phyloP scores from a whole-genome alignment of 2,888 invertebrate genomes.

The Bimastos eiseni region DNA sequence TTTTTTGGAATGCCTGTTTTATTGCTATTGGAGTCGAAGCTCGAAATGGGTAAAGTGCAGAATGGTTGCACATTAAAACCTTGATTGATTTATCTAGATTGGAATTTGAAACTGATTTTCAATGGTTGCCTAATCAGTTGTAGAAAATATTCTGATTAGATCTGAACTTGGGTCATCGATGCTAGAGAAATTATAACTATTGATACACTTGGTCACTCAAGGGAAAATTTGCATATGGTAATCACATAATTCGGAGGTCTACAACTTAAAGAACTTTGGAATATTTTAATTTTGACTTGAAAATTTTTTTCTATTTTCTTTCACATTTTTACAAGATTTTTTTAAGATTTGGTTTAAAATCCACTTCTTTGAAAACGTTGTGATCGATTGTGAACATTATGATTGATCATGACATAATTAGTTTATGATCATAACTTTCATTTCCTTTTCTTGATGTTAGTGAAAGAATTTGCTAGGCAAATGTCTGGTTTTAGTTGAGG shows the following conservation, averaged over 20 bases:
- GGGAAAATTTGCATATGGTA: neutral
- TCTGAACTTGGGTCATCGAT: neutral
- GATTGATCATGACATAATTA: neutral
- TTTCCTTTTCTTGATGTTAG: neutral
- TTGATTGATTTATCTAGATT: no score
- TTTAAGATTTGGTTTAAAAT: neutral
- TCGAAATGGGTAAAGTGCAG: neutral
- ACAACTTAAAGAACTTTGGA: neutral
- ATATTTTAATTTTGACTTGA: constrained; percentile 1
- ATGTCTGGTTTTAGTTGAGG: neutral
- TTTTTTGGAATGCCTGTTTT: neutral
- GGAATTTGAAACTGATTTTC: neutral
- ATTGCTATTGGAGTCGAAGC: neutral
- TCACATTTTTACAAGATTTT: no score
- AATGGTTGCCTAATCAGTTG: neutral
- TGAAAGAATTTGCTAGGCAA: neutral
- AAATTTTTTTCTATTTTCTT: no score
- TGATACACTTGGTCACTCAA: neutral
- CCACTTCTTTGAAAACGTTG: neutral
- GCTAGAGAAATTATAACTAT: neutral
- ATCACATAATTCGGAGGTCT: neutral
- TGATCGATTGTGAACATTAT: neutral
- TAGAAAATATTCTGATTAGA: neutral
- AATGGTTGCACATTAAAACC: neutral
- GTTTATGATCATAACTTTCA: neutral